These are phyloP conservation scores for Drosophila sturtevanti DNA, from an alignment of 1,140 invertebrate species.

Conservation along the genomic window DNA sequence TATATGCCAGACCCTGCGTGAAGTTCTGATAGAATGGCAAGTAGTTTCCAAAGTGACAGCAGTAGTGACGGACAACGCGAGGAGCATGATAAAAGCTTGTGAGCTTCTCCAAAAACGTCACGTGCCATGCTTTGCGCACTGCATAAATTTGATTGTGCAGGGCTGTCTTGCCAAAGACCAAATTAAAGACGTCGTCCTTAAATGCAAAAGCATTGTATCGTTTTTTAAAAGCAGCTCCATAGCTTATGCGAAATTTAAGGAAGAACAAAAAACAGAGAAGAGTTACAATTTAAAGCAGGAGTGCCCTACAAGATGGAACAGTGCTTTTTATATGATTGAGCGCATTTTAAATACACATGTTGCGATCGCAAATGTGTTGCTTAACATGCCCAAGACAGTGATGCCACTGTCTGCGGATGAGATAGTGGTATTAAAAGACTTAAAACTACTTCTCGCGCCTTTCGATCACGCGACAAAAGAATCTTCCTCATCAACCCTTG, in stretches of 20 bases:
- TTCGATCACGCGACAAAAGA: too few relatives aligned
- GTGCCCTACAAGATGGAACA: neutral
- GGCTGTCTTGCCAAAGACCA: neutral
- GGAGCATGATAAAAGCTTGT: neutral
- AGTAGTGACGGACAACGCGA: neutral
- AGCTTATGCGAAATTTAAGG: slow-evolving; percentile 8
- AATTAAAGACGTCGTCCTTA: neutral
- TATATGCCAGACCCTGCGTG: neutral
- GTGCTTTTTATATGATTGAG: slow-evolving; percentile 1
- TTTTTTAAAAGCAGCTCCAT: too few relatives aligned
- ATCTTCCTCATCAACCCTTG: too few relatives aligned
- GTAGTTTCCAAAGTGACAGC: neutral
- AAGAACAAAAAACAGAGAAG: neutral
- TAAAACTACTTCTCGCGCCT: too few relatives aligned
- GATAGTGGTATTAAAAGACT: too few relatives aligned
- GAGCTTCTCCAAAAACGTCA: neutral
- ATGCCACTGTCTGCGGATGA: too few relatives aligned
- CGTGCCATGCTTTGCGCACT: neutral
- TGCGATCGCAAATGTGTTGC: neutral
- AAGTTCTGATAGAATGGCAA: neutral
- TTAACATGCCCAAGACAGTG: too few relatives aligned
- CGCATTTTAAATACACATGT: neutral
- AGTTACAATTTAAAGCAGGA: neutral
- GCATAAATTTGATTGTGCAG: neutral
- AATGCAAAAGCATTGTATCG: neutral